phyloP scores from a whole-genome alignment of 1,140 invertebrate genomes.

The Halyomorpha halys region DNA sequence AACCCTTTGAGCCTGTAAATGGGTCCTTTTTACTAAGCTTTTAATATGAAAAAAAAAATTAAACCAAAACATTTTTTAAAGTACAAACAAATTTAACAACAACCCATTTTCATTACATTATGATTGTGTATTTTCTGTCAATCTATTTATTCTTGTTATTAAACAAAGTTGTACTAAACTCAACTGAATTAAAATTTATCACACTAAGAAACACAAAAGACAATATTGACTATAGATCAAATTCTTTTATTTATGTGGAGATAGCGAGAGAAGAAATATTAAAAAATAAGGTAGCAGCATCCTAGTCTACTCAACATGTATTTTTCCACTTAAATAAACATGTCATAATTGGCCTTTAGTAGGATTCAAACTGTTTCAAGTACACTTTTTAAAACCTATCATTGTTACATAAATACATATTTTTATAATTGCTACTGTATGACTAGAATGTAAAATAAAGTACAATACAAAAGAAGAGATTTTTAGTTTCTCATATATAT shows the following conservation, averaged over 20 bases:
- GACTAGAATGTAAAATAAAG: conserved; percentile 13
- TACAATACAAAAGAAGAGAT: conserved; percentile 5
- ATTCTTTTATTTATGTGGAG: neutral
- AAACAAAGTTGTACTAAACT: no score
- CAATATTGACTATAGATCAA: neutral
- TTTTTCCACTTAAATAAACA: neutral
- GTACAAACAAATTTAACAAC: no score
- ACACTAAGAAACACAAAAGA: neutral
- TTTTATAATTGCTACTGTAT: neutral
- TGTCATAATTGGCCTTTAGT: conserved; percentile 13
- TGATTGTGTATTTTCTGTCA: no score
- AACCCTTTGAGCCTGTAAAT: no score
- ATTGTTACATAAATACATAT: neutral
- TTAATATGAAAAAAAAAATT: no score
- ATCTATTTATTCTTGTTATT: no score
- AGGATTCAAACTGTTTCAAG: conserved; percentile 4
- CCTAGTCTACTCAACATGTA: neutral
- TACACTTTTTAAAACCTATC: neutral
- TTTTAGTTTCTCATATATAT: neutral
- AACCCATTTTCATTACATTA: no score
- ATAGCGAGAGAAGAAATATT: neutral
- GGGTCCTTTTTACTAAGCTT: no score
- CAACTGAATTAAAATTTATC: no score
- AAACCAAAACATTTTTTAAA: no score
- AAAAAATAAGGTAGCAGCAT: neutral